These are phyloP conservation scores for Trisateles emortualis DNA, from an alignment of 2,888 invertebrate genomes.

Conservation along the genomic window DNA sequence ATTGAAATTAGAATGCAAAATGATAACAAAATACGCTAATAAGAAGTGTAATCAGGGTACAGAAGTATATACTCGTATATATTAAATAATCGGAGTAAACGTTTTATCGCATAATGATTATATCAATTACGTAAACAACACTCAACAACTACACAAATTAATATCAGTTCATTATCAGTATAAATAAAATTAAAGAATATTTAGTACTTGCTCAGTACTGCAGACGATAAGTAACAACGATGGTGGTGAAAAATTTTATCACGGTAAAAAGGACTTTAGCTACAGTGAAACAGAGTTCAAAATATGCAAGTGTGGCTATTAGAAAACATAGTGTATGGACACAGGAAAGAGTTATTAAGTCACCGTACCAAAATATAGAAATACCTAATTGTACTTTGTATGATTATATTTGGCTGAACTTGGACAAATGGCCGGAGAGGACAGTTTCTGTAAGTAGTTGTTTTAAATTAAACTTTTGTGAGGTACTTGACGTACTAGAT, in stretches of 20 bases:
- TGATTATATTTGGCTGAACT: constrained; percentile 88
- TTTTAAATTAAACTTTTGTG: too few relatives aligned
- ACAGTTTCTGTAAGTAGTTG: constrained; percentile 87
- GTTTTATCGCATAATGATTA: not conserved
- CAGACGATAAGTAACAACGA: constrained; percentile 30
- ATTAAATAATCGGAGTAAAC: too few relatives aligned
- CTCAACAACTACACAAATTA: not conserved
- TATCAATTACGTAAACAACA: not conserved
- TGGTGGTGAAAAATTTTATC: constrained; percentile 62
- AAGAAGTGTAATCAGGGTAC: too few relatives aligned
- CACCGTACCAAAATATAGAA: constrained; percentile 80
- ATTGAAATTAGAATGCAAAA: too few relatives aligned
- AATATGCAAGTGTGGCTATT: constrained; percentile 48
- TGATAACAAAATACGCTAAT: too few relatives aligned
- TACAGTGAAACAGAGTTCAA: constrained; percentile 51
- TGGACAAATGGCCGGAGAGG: constrained; percentile 89
- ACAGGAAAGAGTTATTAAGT: constrained; percentile 74
- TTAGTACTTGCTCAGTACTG: constrained; percentile 13
- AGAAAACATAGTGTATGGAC: constrained; percentile 72
- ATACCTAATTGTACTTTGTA: constrained; percentile 85
- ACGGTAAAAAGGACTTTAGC: constrained; percentile 56
- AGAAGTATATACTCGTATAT: too few relatives aligned
- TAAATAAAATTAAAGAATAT: not conserved
- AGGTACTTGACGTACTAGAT: too few relatives aligned
- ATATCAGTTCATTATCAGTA: not conserved